Evolutionary conservation across 1,140 invertebrate species (phyloP).

Genomic region (Melitaea cinxia): DNA sequence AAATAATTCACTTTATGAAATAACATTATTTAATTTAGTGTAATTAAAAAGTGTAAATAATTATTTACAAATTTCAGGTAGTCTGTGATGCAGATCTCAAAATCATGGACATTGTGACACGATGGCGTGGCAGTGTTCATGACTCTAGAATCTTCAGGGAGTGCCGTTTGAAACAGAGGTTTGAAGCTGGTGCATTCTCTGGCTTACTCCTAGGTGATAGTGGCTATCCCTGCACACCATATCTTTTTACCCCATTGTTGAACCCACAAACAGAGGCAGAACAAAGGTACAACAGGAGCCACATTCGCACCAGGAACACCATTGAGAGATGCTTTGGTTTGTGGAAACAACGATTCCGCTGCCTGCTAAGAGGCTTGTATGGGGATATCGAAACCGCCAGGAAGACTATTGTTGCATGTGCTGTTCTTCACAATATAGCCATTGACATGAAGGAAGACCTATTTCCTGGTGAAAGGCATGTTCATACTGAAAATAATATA

Average conservation of each 20-base stretch:
- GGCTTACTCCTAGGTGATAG: slow-evolving; percentile 33
- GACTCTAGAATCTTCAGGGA: slow-evolving; percentile 24
- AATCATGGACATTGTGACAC: no score
- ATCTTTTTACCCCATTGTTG: slow-evolving; percentile 29
- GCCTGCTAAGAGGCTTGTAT: no score
- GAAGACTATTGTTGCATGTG: slow-evolving; percentile 15
- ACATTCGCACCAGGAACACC: slow-evolving; percentile 11
- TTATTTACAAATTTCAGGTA: no score
- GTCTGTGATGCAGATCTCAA: slow-evolving; percentile 28
- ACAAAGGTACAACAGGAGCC: slow-evolving; percentile 25
- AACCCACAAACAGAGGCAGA: slow-evolving; percentile 15
- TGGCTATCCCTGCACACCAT: slow-evolving; percentile 29
- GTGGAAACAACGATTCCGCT: no score
- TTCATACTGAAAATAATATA: neutral
- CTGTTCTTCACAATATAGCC: slow-evolving; percentile 20
- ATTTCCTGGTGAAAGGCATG: no score
- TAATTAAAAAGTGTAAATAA: neutral
- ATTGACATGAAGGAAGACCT: slow-evolving; percentile 3
- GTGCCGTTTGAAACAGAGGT: slow-evolving; percentile 20
- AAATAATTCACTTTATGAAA: no score
- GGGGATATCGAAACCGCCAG: slow-evolving; percentile 18
- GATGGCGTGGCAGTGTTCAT: slow-evolving; percentile 55
- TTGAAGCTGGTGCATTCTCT: slow-evolving; percentile 38
- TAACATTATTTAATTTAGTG: slow-evolving; percentile 13
- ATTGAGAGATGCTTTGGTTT: slow-evolving; percentile 30